These are phyloP conservation scores for Parambassis ranga DNA, from an alignment of 2,797 vertebrate genomes.

Conservation along the genomic window DNA sequence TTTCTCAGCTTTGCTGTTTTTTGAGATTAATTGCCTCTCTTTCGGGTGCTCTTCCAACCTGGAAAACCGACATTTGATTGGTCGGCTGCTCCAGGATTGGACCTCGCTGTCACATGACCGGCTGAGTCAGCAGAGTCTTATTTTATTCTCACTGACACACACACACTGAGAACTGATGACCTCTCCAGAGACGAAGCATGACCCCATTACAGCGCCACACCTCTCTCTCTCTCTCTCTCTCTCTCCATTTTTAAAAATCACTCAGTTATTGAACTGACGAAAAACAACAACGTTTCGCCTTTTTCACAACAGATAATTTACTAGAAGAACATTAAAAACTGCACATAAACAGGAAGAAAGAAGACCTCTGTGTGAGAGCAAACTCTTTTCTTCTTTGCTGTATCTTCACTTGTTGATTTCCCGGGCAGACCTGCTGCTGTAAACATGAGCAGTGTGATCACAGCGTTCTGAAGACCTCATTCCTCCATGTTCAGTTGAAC, in stretches of 20 bases:
- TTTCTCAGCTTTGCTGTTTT: neutral
- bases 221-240: neutral
- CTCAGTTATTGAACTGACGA: conserved; percentile 32
- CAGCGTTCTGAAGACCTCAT: neutral
- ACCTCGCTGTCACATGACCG: conserved; percentile 32
- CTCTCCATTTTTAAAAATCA: neutral
- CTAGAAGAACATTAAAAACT: too few species aligned
- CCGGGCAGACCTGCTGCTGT: neutral
- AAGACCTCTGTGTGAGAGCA: too few species aligned
- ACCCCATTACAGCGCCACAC: conserved; percentile 35
- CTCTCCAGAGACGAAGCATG: conserved; percentile 44
- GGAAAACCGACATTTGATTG: conserved; percentile 27
- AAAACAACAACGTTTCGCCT: neutral
- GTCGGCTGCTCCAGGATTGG: conserved; percentile 20
- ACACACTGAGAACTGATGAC: conserved; percentile 35
- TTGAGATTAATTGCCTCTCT: conserved; percentile 42
- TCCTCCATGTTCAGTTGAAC: neutral
- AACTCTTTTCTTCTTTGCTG: too few species aligned
- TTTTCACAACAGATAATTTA: too few species aligned
- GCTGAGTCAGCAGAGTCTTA: conserved; percentile 53
- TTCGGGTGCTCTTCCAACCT: neutral
- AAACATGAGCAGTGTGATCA: neutral
- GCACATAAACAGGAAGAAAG: too few species aligned
- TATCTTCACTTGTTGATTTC: too few species aligned
- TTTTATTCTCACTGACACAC: neutral